Evolutionary conservation across 2,797 vertebrate species (phyloP).

Genomic region (Pseudomugil gertrudae): DNA sequence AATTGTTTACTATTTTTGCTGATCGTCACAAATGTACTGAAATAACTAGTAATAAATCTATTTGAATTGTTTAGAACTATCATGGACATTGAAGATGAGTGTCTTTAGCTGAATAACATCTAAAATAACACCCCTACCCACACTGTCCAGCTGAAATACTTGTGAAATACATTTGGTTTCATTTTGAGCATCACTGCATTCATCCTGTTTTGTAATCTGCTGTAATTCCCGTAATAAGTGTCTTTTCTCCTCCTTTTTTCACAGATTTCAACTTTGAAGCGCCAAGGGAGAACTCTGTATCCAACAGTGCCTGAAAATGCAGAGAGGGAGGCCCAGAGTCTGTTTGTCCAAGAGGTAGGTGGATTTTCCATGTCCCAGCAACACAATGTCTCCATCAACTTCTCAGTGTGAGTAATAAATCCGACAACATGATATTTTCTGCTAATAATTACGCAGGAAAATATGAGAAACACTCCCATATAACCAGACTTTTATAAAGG

Average conservation of each 20-base stretch:
- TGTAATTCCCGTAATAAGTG: slow-evolving; percentile 1
- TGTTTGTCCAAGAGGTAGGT: slow-evolving; percentile 96
- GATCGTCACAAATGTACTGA: not conserved
- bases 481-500: not conserved
- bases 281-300: slow-evolving; percentile 87
- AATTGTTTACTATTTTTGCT: not conserved
- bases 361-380: slow-evolving; percentile 11
- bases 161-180: slow-evolving; percentile 33
- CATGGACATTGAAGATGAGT: too few species aligned
- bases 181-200: slow-evolving; percentile 24
- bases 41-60: not conserved
- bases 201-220: slow-evolving; percentile 2
- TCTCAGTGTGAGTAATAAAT: not conserved
- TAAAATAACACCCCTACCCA: slow-evolving; percentile 41
- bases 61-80: not conserved
- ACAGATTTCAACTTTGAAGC: slow-evolving; percentile 88
- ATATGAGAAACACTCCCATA: not conserved
- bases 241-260: slow-evolving; percentile 42
- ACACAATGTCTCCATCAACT: slow-evolving; percentile 1
- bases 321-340: slow-evolving; percentile 90
- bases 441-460: not conserved
- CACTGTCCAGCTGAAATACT: slow-evolving; percentile 54
- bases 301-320: slow-evolving; percentile 92
- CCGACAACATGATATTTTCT: not conserved
- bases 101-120: slow-evolving; percentile 60